Conservation (phyloP, 2,888 invertebrate species). For the Lepidocyrtoides sp. region DNA sequence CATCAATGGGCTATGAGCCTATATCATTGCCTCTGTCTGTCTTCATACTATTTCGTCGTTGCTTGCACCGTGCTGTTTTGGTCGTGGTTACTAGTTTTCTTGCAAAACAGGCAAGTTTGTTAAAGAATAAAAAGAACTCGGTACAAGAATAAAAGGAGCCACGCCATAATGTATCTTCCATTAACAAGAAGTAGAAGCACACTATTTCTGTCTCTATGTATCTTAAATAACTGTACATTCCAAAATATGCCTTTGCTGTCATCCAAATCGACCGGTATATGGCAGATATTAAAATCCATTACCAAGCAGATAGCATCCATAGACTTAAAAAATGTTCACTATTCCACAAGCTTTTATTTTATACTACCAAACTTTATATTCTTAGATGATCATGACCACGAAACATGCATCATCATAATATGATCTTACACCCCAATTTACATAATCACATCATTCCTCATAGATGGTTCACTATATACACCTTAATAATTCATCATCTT, state of each 20-base stretch:
- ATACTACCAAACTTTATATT: background rate
- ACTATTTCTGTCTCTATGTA: constrained; percentile 18
- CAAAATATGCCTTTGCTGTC: constrained; percentile 42
- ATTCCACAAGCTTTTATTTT: background rate
- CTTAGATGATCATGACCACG: background rate
- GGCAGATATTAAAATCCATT: constrained; percentile 12
- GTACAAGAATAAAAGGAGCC: background rate
- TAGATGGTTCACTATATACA: background rate
- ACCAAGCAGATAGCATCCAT: background rate
- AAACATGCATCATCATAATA: background rate
- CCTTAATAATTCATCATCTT: background rate
- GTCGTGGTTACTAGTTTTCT: background rate
- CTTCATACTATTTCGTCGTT: background rate
- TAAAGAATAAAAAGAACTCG: background rate
- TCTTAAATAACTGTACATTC: background rate
- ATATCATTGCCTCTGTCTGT: too few relatives aligned
- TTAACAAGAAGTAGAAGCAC: background rate
- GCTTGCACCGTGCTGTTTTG: background rate
- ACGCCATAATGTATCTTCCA: background rate
- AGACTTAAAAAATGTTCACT: too few relatives aligned
- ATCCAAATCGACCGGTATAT: constrained; percentile 33
- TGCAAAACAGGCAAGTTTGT: background rate
- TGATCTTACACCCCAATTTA: constrained; percentile 13
- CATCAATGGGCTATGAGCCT: constrained; percentile 9
- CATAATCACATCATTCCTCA: background rate